phyloP scores from a whole-genome alignment of 1,140 invertebrate species.

The Galleria mellonella region DNA sequence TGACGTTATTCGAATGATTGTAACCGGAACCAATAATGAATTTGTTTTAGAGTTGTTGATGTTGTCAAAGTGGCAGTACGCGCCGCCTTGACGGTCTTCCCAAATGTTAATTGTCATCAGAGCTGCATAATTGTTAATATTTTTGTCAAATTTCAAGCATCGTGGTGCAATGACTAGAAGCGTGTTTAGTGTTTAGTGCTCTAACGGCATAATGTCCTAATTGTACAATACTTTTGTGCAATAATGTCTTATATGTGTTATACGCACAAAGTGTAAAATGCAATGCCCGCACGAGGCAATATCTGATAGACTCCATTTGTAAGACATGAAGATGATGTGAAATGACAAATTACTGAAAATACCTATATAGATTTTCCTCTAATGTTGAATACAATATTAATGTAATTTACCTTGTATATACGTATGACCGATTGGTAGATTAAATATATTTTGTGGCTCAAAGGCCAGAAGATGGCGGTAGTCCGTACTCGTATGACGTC shows the following conservation, averaged over 20 bases:
- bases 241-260: conserved; percentile 17
- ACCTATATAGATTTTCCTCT: conserved; percentile 52
- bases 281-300: conserved; percentile 26
- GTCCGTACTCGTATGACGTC: conserved; percentile 44
- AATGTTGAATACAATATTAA: conserved; percentile 56
- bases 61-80: not conserved
- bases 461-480: conserved; percentile 21
- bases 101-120: not conserved
- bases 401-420: conserved; percentile 71
- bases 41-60: not conserved
- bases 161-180: conserved; percentile 11
- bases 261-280: conserved; percentile 49
- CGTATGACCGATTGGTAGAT: conserved; percentile 58
- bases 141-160: conserved; percentile 7
- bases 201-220: too few species aligned
- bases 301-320: conserved; percentile 54
- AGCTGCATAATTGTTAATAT: not conserved
- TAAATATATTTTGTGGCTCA: conserved; percentile 53
- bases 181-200: too few species aligned
- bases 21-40: not conserved
- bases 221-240: conserved; percentile 8
- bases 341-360: conserved; percentile 46
- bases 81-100: not conserved
- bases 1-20: not conserved
- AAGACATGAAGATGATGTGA: conserved; percentile 34